Percentiles rank a stretch among this genome's conserved stretches.
Conservation (phyloP, 2,797 vertebrate species). For the Lateolabrax maculatus region DNA sequence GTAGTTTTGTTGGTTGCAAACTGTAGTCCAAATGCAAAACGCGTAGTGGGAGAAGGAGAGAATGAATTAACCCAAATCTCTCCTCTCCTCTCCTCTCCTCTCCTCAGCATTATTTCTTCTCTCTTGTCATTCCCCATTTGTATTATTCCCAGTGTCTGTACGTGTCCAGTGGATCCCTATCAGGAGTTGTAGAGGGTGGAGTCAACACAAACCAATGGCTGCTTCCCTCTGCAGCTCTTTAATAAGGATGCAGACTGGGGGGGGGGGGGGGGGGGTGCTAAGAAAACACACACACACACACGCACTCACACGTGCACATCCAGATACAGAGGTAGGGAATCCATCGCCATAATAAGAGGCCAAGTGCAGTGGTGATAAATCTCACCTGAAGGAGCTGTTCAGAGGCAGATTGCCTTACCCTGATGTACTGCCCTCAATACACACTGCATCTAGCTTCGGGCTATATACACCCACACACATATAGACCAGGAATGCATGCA, state of each 20-base stretch:
- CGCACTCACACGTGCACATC: slow-evolving; percentile 57
- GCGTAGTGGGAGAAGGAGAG: slow-evolving; percentile 17
- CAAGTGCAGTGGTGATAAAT: slow-evolving; percentile 88
- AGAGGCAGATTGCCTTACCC: slow-evolving; percentile 82
- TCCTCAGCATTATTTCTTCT: slow-evolving; percentile 36
- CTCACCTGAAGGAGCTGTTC: slow-evolving; percentile 86
- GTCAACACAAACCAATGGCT: slow-evolving; percentile 74
- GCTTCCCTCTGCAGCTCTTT: slow-evolving; percentile 82
- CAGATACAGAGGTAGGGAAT: slow-evolving; percentile 79
- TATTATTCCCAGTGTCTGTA: slow-evolving; percentile 60
- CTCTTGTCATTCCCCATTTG: slow-evolving; percentile 55
- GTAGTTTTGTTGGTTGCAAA: slow-evolving; percentile 50
- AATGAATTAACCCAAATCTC: slow-evolving; percentile 12
- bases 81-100: slow-evolving; percentile 12
- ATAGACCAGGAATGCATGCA: slow-evolving; percentile 43
- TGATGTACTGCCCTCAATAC: slow-evolving; percentile 82
- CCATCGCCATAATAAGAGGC: slow-evolving; percentile 86
- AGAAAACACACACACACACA: slow-evolving; percentile 53
- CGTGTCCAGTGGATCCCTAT: slow-evolving; percentile 61
- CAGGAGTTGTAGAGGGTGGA: slow-evolving; percentile 75
- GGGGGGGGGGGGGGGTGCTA: slow-evolving; percentile 34
- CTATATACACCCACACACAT: slow-evolving; percentile 69
- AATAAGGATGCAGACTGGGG: slow-evolving; percentile 80
- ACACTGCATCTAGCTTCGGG: slow-evolving; percentile 74
- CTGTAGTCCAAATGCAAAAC: slow-evolving; percentile 58